Base-by-base conservation (phyloP, 2,113 vertebrate species). In the Plecturocebus donacophilus region DNA sequence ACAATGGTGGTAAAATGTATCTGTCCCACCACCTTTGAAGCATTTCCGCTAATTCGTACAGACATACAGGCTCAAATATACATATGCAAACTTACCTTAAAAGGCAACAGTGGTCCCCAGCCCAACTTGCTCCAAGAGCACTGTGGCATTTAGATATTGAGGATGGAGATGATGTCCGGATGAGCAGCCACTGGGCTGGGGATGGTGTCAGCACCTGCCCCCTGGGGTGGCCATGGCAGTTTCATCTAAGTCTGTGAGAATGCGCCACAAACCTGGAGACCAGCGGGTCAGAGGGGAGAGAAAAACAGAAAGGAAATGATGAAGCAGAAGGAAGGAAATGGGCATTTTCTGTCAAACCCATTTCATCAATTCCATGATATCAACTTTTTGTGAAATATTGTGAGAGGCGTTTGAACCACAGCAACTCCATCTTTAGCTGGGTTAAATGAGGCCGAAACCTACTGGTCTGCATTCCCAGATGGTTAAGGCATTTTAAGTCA, bases 81-180 rank as follows among this genome's bases (percentile, higher is more conserved):
- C 38, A 91, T 12, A 86, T 14, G 64, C 93, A 95, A 84, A 64
- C 97, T 94, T 98, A 98, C 98, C 99, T 99, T 98, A 97, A 77
- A 61, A 98, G 98, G 98, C 98, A 98, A 96, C 97, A 98, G 97
- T 94, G 98, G 98, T 97, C 96, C 98, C 98, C 98, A 98, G 98
- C 96, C 97, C 98, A 97, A 97, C 91, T 97, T 98, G 98, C 95
- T 98, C 98, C 98, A 87, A 95, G 96, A 95, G 97, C 98, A 94
- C 97, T 98, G 98, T 98, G 98, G 98, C 98, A 99, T 99, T 98
- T 98, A 99, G 98, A 98, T 97, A 83, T 13, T 13, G 97, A 90
- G 97, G 96, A 64, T 96, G 98, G 96, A 75, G 96, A 96, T 95
- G 97, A 85, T 49, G 97, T 96, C 96, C 71, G 96, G 98, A 93